A percentile compares a stretch with the other conserved stretches of the same genome.
These are phyloP conservation scores for Listronotus bonariensis DNA, from an alignment of 1,140 invertebrate genomes.

Conservation along the genomic window DNA sequence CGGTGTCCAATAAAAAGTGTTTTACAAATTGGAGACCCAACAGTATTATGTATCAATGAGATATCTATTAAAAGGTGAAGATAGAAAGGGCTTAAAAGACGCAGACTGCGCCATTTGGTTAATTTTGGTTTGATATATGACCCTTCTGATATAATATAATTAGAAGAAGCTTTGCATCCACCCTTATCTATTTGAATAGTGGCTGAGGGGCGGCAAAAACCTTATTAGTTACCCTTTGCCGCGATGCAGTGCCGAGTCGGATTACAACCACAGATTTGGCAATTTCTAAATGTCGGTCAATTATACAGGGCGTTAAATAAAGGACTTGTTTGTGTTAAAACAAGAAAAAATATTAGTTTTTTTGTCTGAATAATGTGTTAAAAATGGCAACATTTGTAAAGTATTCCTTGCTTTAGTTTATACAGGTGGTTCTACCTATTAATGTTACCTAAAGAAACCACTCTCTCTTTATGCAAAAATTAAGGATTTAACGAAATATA, in stretches of 20 bases:
- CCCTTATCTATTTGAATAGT: slow-evolving; percentile 57
- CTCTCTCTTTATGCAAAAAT: too few relatives aligned
- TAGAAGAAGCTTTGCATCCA: slow-evolving; percentile 53
- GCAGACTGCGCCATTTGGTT: slow-evolving; percentile 42
- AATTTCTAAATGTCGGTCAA: slow-evolving; percentile 27
- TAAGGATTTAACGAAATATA: too few relatives aligned
- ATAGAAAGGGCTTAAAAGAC: slow-evolving; percentile 25
- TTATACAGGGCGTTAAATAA: slow-evolving; percentile 4
- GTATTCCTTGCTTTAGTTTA: too few relatives aligned
- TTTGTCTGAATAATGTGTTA: too few relatives aligned
- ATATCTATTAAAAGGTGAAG: slow-evolving; percentile 35
- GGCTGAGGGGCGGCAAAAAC: slow-evolving; percentile 53
- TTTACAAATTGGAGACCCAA: too few relatives aligned
- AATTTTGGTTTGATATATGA: slow-evolving; percentile 54
- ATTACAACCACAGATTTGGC: slow-evolving; percentile 47
- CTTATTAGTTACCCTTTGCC: slow-evolving; percentile 55
- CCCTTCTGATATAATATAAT: slow-evolving; percentile 56
- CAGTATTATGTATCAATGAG: slow-evolving; percentile 29
- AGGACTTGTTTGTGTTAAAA: too few relatives aligned
- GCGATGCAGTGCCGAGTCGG: slow-evolving; percentile 28
- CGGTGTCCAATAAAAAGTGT: too few relatives aligned
- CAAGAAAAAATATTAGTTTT: too few relatives aligned
- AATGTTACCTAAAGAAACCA: too few relatives aligned
- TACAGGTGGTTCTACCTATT: too few relatives aligned
- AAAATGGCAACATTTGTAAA: too few relatives aligned